Percentiles rank a stretch among this genome's conserved stretches.
These are phyloP conservation scores for Microchirus variegatus DNA, from an alignment of 2,797 vertebrate species.

Conservation along the genomic window DNA sequence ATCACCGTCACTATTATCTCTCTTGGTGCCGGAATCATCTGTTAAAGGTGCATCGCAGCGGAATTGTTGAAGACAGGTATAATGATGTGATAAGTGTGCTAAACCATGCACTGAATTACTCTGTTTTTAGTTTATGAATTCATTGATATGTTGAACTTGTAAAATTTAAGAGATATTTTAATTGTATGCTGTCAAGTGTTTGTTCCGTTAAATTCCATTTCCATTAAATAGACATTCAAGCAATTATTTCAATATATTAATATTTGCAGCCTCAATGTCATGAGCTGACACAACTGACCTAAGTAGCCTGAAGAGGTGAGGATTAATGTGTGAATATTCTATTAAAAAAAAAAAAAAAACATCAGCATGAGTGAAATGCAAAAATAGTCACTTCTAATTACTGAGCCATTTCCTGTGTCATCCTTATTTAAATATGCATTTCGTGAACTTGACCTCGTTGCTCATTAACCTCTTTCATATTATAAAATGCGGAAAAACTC, in stretches of 20 bases:
- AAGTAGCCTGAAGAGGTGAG: constrained; percentile 17
- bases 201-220: no score
- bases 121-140: no score
- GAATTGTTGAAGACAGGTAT: not conserved
- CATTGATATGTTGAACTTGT: no score
- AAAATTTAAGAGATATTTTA: no score
- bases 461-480: constrained; percentile 44
- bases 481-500: constrained; percentile 18
- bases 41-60: constrained; percentile 3
- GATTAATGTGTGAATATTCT: constrained; percentile 19
- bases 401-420: constrained; percentile 18
- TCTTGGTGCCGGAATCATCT: constrained; percentile 17
- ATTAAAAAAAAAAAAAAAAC: no score
- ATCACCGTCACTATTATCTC: constrained; percentile 7
- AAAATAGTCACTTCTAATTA: constrained; percentile 42
- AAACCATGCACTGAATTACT: no score
- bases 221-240: not conserved
- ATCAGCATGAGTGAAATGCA: not conserved
- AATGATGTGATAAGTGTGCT: not conserved
- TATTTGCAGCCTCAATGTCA: no score
- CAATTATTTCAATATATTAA: not conserved
- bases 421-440: constrained; percentile 9
- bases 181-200: no score
- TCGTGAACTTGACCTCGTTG: constrained; percentile 18
- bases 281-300: no score